phyloP scores from a whole-genome alignment of 2,797 vertebrate genomes.

The Ptychobarbus kaznakovi region DNA sequence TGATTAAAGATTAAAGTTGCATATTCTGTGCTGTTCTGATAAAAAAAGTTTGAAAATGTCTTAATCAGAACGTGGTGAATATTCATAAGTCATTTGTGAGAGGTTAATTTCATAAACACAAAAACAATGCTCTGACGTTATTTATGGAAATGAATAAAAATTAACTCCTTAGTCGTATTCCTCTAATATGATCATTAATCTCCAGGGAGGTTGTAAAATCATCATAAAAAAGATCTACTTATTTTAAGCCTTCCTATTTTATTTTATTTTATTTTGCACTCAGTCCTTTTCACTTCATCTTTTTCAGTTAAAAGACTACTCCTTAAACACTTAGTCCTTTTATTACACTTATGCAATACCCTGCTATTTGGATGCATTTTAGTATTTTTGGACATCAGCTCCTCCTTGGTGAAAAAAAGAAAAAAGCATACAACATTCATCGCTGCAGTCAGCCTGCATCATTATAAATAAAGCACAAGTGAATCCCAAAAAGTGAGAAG shows the following conservation, averaged over 20 bases:
- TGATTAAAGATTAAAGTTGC: slow-evolving; percentile 19
- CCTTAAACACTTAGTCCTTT: slow-evolving; percentile 3
- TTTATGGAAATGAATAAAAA: slow-evolving; percentile 11
- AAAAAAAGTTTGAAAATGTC: slow-evolving; percentile 1
- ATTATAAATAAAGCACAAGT: slow-evolving; percentile 12
- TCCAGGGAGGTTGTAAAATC: slow-evolving; percentile 4
- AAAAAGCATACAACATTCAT: slow-evolving; percentile 3
- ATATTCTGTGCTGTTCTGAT: slow-evolving; percentile 15
- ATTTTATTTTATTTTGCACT: neutral
- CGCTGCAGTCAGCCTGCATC: slow-evolving; percentile 1
- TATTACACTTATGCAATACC: neutral
- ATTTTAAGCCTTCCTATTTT: slow-evolving; percentile 1
- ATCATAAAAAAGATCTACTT: neutral
- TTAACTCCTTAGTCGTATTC: neutral
- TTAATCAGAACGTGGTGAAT: slow-evolving; percentile 30
- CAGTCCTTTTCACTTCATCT: neutral
- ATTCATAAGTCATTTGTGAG: slow-evolving; percentile 35
- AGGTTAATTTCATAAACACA: slow-evolving; percentile 38
- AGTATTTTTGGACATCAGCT: slow-evolving; percentile 1
- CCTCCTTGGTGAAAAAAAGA: slow-evolving; percentile 7
- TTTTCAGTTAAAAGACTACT: neutral
- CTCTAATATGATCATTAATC: slow-evolving; percentile 24
- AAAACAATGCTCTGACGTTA: slow-evolving; percentile 9
- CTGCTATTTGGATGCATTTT: neutral
- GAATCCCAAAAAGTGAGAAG: slow-evolving; percentile 68